Percentiles rank a stretch among this genome's conserved stretches.
These are phyloP conservation scores for Bothrops jararaca DNA, from an alignment of 2,113 vertebrate genomes.

Conservation along the genomic window DNA sequence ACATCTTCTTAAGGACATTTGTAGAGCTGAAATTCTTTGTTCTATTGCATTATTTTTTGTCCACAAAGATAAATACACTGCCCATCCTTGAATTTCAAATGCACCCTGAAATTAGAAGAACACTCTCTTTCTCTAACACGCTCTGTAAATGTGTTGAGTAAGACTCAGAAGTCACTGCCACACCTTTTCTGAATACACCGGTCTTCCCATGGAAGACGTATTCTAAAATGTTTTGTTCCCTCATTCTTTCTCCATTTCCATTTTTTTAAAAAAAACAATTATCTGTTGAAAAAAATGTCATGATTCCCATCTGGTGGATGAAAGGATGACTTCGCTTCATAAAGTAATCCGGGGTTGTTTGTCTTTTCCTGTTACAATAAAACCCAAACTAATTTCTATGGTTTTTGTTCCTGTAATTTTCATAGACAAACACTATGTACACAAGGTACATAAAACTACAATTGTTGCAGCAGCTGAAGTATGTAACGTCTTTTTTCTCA, in stretches of 20 bases:
- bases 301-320: background rate
- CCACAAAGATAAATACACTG: constrained; percentile 48
- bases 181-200: background rate
- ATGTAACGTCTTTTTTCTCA: constrained; percentile 10
- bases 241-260: background rate
- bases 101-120: background rate
- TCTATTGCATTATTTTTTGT: background rate
- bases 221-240: background rate
- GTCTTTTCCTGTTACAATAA: background rate
- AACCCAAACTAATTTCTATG: constrained; percentile 17
- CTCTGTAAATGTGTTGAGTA: background rate
- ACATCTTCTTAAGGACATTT: constrained; percentile 46
- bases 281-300: background rate
- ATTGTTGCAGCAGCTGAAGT: constrained; percentile 25
- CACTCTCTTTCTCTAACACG: background rate
- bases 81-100: constrained; percentile 3
- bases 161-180: background rate
- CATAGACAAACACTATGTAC: background rate
- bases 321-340: background rate
- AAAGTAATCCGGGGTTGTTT: background rate
- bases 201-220: background rate
- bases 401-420: background rate
- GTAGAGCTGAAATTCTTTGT: constrained; percentile 32
- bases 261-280: background rate
- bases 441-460: constrained; percentile 15